Base-by-base conservation (phyloP, 2,888 invertebrate genomes). In the Ichneumoninae sp. region DNA sequence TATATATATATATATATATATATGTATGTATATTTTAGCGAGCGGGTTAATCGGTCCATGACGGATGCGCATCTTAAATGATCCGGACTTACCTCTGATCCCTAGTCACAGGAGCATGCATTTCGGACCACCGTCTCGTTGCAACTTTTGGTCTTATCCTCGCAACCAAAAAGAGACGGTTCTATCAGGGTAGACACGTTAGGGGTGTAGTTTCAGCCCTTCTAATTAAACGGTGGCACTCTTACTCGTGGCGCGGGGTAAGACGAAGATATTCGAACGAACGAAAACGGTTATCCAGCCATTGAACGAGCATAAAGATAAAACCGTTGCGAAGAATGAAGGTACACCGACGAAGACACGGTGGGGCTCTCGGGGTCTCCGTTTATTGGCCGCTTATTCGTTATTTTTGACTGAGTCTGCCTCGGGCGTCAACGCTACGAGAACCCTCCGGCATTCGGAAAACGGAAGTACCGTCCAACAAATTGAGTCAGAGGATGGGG, bases 141-240 rank as follows among this genome's bases (percentile, higher is more conserved):
- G 57, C 26, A 26, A 4, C 19, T 57, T 57, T 57, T 13, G 22
- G 54, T 54, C 54, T 22, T 54, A 22, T 50, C 22, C 69, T 54
- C 10, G 66, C 26, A 47, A 79, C 62, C 30, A 66, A 66, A 70
- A 47, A 89, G 89, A 92, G 91, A 92, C 89, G 91, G 89, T 91
- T 93, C 92, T 92, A 93, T 93, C 91, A 91, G 90, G 90, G 88
- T 86, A 78, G 77, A 65, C 70, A 65, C 69, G 62, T 70, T 69
- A 36, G 70, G 82, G 87, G 87, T 87, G 87, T 86, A 86, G 88
- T 90, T 89, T 91, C 89, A 90, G 90, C 90, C 93, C 93, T 93
- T 93, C 19, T 93, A 93, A 93, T 93, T 93, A 93, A 93, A 93
- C 93, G 91, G 93, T 93, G 93, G 93, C 93, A 91, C 90, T 89